A percentile compares a stretch with the other conserved stretches of the same genome.
phyloP scores from a whole-genome alignment of 1,140 invertebrate species.

The Temnothorax curvispinosus region DNA sequence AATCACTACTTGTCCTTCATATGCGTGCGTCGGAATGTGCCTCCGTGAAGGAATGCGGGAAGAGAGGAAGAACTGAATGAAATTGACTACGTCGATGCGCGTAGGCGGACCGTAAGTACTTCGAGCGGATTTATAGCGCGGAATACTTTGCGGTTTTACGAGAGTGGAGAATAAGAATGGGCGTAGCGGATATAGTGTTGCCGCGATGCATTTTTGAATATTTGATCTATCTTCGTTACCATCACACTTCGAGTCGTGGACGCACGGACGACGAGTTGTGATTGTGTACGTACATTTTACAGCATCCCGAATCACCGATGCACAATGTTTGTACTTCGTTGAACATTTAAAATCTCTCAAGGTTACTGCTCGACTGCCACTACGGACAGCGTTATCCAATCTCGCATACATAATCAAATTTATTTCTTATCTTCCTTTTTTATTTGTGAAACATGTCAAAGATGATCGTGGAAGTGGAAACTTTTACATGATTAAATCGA shows the following conservation, averaged over 20 bases:
- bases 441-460: not conserved
- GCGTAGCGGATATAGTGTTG: conserved; percentile 15
- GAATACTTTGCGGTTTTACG: conserved; percentile 64
- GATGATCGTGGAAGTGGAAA: not conserved
- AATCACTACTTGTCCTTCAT: conserved; percentile 62
- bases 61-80: conserved; percentile 52
- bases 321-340: not conserved
- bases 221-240: conserved; percentile 55
- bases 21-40: conserved; percentile 31
- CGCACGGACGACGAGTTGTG: not conserved
- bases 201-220: conserved; percentile 68
- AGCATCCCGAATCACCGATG: conserved; percentile 6
- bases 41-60: conserved; percentile 30
- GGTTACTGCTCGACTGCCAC: not conserved
- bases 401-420: not conserved
- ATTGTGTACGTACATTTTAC: conserved; percentile 7
- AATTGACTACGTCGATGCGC: conserved; percentile 65
- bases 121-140: conserved; percentile 63
- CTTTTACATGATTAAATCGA: not conserved
- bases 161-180: conserved; percentile 50
- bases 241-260: not conserved
- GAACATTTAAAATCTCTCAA: conserved; percentile 10
- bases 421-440: not conserved
- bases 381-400: not conserved
- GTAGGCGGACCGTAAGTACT: conserved; percentile 33